Percentiles rank a stretch among this genome's conserved stretches.
Evolutionary conservation across 2,797 vertebrate genomes (phyloP).

Genomic region (Rhinella marina): DNA sequence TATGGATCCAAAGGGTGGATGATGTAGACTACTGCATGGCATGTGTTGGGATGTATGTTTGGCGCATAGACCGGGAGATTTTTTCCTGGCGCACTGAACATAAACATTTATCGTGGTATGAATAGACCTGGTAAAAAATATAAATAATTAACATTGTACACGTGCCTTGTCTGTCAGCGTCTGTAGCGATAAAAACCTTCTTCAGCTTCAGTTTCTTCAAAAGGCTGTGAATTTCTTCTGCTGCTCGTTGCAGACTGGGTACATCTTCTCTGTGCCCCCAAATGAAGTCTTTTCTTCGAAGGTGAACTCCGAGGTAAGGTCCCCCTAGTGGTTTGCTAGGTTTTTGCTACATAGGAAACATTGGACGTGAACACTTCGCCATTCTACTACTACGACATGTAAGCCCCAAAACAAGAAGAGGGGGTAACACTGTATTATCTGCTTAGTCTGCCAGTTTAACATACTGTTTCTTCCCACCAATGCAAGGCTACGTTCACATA

Average conservation of each 20-base stretch:
- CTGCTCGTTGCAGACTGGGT: conserved; percentile 88
- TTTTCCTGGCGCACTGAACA: neutral
- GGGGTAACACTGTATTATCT: too few species aligned
- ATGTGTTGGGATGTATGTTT: neutral
- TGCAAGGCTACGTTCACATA: too few species aligned
- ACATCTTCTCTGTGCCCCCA: conserved; percentile 97
- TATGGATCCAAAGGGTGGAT: neutral
- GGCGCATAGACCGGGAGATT: neutral
- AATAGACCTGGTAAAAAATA: neutral
- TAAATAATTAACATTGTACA: neutral
- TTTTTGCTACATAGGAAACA: conserved; percentile 73
- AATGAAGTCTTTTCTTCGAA: conserved; percentile 93
- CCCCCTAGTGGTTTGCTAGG: conserved; percentile 85
- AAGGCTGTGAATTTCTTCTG: conserved; percentile 84
- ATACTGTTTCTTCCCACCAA: too few species aligned
- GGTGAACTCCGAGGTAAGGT: conserved; percentile 88
- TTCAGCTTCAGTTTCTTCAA: conserved; percentile 83
- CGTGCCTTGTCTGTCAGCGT: conserved; percentile 86
- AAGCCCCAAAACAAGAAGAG: neutral
- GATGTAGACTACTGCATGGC: neutral
- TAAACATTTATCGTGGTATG: neutral
- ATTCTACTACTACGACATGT: neutral
- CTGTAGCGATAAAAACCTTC: conserved; percentile 90
- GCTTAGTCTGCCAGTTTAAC: too few species aligned
- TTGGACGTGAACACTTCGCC: neutral